These are phyloP conservation scores for Cynoglossus semilaevis DNA, from an alignment of 2,113 vertebrate genomes.

Conservation along the genomic window DNA sequence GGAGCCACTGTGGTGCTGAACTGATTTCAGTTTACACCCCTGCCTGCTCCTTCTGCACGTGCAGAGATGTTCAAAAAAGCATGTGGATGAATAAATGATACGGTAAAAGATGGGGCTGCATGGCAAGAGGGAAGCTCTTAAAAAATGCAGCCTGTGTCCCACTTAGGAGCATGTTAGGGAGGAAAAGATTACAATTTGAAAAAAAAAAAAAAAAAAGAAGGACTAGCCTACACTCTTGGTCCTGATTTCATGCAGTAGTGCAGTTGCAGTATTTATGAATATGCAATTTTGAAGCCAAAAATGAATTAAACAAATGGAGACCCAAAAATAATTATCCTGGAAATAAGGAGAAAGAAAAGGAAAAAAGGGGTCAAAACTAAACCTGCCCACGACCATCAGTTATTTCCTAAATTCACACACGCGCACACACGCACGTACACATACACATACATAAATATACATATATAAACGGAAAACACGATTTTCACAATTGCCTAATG, in stretches of 20 bases:
- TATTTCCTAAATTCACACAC: too few species aligned
- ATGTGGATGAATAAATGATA: constrained; percentile 73
- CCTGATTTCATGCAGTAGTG: not conserved
- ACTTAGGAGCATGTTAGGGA: constrained; percentile 57
- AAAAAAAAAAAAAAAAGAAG: constrained; percentile 16
- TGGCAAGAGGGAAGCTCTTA: constrained; percentile 43
- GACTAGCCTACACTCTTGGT: constrained; percentile 6
- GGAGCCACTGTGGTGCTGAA: constrained; percentile 39
- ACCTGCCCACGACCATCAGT: too few species aligned
- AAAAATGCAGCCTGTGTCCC: constrained; percentile 75
- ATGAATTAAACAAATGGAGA: too few species aligned
- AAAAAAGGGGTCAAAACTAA: too few species aligned
- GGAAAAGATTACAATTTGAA: too few species aligned
- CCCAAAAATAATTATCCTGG: too few species aligned
- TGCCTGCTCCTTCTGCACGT: constrained; percentile 38
- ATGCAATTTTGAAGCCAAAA: too few species aligned
- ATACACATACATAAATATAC: not conserved
- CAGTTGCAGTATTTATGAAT: too few species aligned
- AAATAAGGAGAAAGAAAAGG: too few species aligned
- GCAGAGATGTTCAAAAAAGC: constrained; percentile 63
- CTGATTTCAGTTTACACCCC: constrained; percentile 32
- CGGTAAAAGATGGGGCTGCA: constrained; percentile 52
- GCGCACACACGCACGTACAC: too few species aligned
- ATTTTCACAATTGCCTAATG: not conserved
- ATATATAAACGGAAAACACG: not conserved